These are phyloP conservation scores for Sebastes fasciatus DNA, from an alignment of 2,113 vertebrate genomes.

Conservation along the genomic window DNA sequence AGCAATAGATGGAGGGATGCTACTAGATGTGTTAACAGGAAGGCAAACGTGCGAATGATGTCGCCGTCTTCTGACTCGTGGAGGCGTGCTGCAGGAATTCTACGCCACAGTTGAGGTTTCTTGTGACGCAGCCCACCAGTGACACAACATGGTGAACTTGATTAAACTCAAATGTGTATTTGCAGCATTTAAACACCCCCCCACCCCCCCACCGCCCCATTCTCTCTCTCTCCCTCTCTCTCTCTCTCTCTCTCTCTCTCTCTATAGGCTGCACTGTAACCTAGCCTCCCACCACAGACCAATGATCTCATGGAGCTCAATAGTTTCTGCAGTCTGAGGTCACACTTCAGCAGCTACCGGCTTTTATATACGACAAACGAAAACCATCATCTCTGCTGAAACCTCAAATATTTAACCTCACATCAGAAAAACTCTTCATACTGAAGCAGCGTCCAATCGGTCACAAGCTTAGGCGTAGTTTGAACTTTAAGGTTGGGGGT, in stretches of 20 bases:
- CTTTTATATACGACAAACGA: neutral
- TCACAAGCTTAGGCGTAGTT: no score
- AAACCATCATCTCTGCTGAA: neutral
- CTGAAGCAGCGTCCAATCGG: no score
- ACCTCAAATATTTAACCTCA: neutral
- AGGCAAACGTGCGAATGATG: neutral
- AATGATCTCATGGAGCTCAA: slow-evolving; percentile 29
- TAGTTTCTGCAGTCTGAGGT: slow-evolving; percentile 6
- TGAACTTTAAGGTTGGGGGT: no score
- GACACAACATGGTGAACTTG: slow-evolving; percentile 1
- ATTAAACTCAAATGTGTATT: slow-evolving; percentile 14
- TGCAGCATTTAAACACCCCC: neutral
- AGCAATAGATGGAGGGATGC: neutral
- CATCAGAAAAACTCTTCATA: neutral
- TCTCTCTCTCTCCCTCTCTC: neutral
- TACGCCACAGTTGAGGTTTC: neutral
- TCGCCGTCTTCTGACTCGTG: no score
- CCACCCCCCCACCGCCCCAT: neutral
- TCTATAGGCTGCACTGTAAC: slow-evolving; percentile 9
- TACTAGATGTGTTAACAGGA: neutral
- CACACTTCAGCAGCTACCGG: slow-evolving; percentile 25
- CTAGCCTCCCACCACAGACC: slow-evolving; percentile 24
- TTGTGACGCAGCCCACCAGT: neutral
- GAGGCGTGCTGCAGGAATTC: neutral
- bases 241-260: neutral